Conservation (phyloP, 2,797 vertebrate genomes). For the Dallia pectoralis region DNA sequence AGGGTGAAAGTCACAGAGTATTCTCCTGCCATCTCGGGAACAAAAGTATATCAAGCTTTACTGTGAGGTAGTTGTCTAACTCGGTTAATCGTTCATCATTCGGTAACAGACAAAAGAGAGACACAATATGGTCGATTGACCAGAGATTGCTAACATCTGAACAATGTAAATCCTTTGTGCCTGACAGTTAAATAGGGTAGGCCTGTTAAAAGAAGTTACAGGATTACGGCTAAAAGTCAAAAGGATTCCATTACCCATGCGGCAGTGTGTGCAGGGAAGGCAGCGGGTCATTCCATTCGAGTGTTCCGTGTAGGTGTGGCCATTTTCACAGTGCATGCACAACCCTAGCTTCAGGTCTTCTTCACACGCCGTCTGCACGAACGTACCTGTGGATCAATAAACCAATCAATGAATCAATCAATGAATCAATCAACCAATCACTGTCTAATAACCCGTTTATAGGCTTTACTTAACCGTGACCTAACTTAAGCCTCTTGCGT, state of each 20-base stretch:
- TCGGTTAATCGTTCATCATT: background rate
- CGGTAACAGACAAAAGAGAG: background rate
- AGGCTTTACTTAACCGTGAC: background rate
- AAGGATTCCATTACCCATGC: conserved; percentile 65
- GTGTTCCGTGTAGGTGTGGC: conserved; percentile 76
- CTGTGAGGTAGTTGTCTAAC: background rate
- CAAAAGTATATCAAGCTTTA: background rate
- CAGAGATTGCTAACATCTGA: background rate
- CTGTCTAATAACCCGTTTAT: background rate
- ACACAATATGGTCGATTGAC: background rate
- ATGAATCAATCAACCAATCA: background rate
- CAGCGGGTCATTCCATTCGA: conserved; percentile 78
- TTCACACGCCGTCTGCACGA: conserved; percentile 68
- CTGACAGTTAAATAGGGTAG: background rate
- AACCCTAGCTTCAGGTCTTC: conserved; percentile 58
- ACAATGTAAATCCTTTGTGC: background rate
- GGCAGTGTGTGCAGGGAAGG: conserved; percentile 76
- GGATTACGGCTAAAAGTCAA: background rate
- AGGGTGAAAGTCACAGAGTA: conserved; percentile 9
- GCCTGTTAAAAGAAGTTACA: background rate
- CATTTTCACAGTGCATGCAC: conserved; percentile 66
- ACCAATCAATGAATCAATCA: background rate
- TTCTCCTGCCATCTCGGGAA: conserved; percentile 17
- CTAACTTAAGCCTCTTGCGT: background rate
- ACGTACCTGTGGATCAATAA: conserved; percentile 62